phyloP scores from a whole-genome alignment of 1,140 invertebrate genomes.

The Bombus polaris region DNA sequence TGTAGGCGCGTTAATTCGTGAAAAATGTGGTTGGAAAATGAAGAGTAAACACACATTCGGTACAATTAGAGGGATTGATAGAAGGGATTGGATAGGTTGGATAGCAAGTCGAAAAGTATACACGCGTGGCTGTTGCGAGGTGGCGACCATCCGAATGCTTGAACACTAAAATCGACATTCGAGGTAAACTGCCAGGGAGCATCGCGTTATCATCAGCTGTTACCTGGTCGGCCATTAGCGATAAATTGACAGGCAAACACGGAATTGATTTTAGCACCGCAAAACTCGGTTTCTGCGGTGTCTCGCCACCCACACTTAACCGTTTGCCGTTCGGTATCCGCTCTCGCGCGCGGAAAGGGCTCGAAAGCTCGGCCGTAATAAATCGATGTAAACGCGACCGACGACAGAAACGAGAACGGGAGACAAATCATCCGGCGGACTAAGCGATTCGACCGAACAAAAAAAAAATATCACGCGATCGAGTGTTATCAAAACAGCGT shows the following conservation, averaged over 20 bases:
- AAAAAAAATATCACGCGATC: constrained; percentile 50
- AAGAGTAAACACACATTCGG: background rate
- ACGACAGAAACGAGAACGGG: constrained; percentile 48
- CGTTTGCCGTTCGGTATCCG: constrained; percentile 64
- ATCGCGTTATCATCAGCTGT: constrained; percentile 73
- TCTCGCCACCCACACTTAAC: constrained; percentile 68
- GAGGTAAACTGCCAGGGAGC: constrained; percentile 72
- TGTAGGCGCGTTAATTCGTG: no score
- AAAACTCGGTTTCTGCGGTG: constrained; percentile 72
- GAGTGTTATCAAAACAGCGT: constrained; percentile 55
- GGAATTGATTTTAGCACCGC: constrained; percentile 74
- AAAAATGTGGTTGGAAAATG: background rate
- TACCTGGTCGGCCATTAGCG: constrained; percentile 70
- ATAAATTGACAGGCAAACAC: constrained; percentile 75
- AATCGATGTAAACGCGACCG: constrained; percentile 68
- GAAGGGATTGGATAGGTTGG: constrained; percentile 7
- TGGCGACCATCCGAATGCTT: constrained; percentile 54
- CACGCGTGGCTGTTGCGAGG: constrained; percentile 8
- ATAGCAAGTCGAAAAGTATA: constrained; percentile 22
- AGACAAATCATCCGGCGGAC: constrained; percentile 46
- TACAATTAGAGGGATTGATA: background rate
- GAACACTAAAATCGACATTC: constrained; percentile 69
- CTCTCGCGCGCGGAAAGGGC: constrained; percentile 50
- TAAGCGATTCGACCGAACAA: constrained; percentile 29
- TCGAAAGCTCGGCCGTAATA: constrained; percentile 63